Evolutionary conservation across 1,140 invertebrate species (phyloP).

Genomic region (Mesaphorura yosii): DNA sequence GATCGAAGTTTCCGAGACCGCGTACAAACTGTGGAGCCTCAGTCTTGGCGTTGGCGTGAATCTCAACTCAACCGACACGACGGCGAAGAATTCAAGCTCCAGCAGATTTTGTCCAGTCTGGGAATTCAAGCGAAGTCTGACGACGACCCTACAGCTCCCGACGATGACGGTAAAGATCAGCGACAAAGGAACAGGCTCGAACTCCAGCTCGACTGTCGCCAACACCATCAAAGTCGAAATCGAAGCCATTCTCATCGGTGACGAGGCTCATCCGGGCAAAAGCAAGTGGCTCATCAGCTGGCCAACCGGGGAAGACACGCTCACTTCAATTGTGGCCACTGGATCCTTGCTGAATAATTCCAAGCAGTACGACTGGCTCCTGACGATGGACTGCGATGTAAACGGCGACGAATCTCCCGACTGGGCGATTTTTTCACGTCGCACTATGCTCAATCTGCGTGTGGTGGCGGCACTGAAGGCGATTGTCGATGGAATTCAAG

Average conservation of each 20-base stretch:
- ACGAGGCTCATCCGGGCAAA: neutral
- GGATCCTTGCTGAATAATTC: neutral
- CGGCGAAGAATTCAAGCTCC: neutral
- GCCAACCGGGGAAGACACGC: constrained; percentile 5
- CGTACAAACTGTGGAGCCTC: constrained; percentile 1
- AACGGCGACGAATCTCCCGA: neutral
- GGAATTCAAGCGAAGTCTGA: neutral
- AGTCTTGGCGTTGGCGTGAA: no score
- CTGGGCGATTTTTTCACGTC: constrained; percentile 2
- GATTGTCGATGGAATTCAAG: neutral
- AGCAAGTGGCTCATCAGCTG: constrained; percentile 4
- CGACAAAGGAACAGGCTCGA: neutral
- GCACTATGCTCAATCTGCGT: neutral
- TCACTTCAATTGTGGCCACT: constrained; percentile 3
- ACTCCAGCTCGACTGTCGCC: neutral
- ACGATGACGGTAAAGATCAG: neutral
- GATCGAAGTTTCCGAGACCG: neutral
- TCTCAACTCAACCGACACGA: neutral
- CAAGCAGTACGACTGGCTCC: constrained; percentile 1
- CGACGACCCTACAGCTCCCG: neutral
- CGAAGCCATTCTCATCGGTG: neutral
- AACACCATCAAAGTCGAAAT: neutral
- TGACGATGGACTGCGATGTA: constrained; percentile 2
- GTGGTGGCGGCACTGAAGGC: neutral
- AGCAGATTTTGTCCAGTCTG: neutral